Conservation (phyloP, 2,797 vertebrate species). For the Enteromius mattozi region DNA sequence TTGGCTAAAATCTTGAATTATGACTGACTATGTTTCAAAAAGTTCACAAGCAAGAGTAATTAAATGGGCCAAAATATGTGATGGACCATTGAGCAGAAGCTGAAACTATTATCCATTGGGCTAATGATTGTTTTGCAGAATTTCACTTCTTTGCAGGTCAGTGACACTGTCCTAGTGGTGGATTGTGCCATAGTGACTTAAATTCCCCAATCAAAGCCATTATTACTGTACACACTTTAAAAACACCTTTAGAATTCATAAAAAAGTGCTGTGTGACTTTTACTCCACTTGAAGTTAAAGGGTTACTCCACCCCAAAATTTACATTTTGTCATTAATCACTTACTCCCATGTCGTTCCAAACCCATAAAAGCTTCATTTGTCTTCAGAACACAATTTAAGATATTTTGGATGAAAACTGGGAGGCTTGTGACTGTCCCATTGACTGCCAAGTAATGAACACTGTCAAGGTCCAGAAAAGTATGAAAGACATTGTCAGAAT, state of each 20-base stretch:
- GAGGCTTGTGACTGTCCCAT: too few relatives aligned
- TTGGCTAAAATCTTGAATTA: conserved; percentile 15
- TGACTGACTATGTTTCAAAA: not conserved
- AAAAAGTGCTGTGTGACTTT: not conserved
- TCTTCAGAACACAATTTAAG: too few relatives aligned
- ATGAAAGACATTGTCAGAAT: too few relatives aligned
- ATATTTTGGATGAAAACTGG: too few relatives aligned
- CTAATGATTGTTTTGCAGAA: conserved; percentile 9
- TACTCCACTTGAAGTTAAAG: not conserved
- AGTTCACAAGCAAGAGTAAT: not conserved
- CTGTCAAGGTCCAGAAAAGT: too few relatives aligned
- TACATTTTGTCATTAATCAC: too few relatives aligned
- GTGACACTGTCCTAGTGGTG: not conserved
- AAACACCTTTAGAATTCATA: not conserved
- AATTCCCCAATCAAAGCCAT: not conserved
- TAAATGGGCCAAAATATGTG: conserved; percentile 6
- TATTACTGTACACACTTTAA: not conserved
- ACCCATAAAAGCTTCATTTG: too few relatives aligned
- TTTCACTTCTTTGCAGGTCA: not conserved
- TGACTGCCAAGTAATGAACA: too few relatives aligned
- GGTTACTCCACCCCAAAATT: too few relatives aligned
- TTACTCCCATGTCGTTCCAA: too few relatives aligned
- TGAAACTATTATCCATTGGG: not conserved
- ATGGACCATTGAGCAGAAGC: conserved; percentile 1
- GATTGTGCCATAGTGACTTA: not conserved